Evolutionary conservation across 2,797 vertebrate genomes (phyloP).

Genomic region (Arremon aurantiirostris): DNA sequence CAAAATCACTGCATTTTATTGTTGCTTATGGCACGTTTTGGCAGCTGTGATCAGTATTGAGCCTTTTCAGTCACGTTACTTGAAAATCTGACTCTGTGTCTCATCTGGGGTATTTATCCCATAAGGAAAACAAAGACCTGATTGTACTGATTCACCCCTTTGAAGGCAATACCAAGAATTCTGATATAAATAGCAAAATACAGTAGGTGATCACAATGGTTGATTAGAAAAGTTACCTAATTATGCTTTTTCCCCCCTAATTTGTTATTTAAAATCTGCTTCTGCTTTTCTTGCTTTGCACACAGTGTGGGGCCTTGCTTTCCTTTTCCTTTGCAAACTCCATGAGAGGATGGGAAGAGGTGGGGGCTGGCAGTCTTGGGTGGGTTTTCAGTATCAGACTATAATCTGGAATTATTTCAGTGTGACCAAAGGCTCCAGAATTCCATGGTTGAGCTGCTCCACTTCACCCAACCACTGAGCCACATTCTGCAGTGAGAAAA

Average conservation of each 20-base stretch:
- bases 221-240: neutral
- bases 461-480: neutral
- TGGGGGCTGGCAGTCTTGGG: neutral
- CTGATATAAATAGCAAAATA: neutral
- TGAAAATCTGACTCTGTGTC: neutral
- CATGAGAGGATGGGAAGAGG: neutral
- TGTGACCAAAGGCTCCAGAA: neutral
- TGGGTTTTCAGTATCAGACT: neutral
- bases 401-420: neutral
- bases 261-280: neutral
- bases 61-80: neutral
- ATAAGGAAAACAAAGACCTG: neutral
- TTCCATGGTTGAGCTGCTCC: neutral
- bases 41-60: neutral
- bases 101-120: neutral
- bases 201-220: neutral
- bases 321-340: neutral
- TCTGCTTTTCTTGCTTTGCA: neutral
- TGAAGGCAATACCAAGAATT: neutral
- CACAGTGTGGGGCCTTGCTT: neutral
- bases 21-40: neutral
- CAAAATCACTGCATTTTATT: neutral
- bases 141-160: neutral
- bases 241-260: neutral
- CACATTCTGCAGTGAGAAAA: neutral